Base-by-base conservation (phyloP, 2,888 invertebrate species). In the Folsomia manolachei region DNA sequence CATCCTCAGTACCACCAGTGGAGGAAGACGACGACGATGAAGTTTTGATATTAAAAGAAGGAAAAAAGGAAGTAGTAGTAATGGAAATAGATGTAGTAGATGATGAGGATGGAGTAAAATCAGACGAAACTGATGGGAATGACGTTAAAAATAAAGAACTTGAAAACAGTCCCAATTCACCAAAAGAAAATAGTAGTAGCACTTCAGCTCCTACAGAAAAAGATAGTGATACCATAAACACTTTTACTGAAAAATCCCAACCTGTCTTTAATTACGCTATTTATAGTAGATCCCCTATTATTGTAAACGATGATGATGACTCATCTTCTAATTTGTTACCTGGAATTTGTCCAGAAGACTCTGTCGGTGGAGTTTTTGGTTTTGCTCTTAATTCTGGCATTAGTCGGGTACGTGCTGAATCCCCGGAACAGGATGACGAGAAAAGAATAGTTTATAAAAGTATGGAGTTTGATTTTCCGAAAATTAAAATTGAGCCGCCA, bases 31-130 rank as follows among this genome's bases (percentile, higher is more conserved):
- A 79, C 0, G 80, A 80, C 14, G 79, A 80, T 26, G 80, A 81
- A 79, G 79, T 81, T 52, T 71, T 80, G 27, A 80, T 81, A 53
- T 63, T 81, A 39, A 77, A 78, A 69, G 80, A 79, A 72, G 80
- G 80, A 23, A 78, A 77, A 65, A 79, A 79, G 62, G 81, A 80
- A 73, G 73, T 79, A 62, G 76, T 76, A 52, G 88, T 88, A 4
- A 90, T 89, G 70, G 89, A 89, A 52, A 90, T 89, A 76, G 88
- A 88, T 70, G 87, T 84, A n/a, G 88, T 88, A 76, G 87, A 88
- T 0, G 88, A 89, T 78, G 87, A 87, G 71, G 86, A 87, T 82
- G 56, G 61, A 67, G 62, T 70, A 27, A 53, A 69, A 72, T 66
- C 60, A 19, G 60, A 63, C 26, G 21, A 53, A 63, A 64, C 21